Base-by-base conservation (phyloP, 2,888 invertebrate species). In the Antitype chi region DNA sequence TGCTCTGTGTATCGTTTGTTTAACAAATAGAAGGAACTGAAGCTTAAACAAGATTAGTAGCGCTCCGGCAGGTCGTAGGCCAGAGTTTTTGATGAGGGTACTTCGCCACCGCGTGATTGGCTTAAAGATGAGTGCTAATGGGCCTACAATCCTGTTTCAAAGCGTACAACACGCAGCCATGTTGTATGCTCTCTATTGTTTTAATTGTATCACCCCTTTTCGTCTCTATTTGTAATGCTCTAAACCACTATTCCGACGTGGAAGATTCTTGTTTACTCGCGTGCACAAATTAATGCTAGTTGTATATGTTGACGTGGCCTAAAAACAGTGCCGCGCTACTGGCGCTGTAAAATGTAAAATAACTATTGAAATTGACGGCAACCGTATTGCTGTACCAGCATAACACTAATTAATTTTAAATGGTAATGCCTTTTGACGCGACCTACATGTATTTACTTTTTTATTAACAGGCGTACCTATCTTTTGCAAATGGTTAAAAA, bases 151-250 rank as follows among this genome's bases (percentile, higher is more conserved):
- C n/a, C 9, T 28, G 11, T 38, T 13, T 25, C 47, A n/a, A 60
- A 74, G n/a, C 68, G 8, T 55, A 78, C 64, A 80, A 70, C 52
- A 78, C 52, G 71, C 83, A 82, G 78, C 85, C 71, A 47, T 64
- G 63, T 60, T 52, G 63, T 47, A 64, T 69, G 71, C 20, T 60
- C 64, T 23, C 8, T 43, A 43, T 8, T 13, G 5, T 49, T 74
- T 60, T 49, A 52, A 57, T 52, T 25, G 47, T 59, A 53, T 67
- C 49, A 47, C 11, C n/a, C 11, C 57, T 52, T 32, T 43, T 69
- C 52, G 9, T 47, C 28, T 59, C 15, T n/a, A 59, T 49, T 68
- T 55, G 64, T 15, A 63, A 47, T 59, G 52, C 25, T 11, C 13
- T 15, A 38, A 62, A 52, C n/a, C 49, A 47, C 32, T 23, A n/a